Evolutionary conservation across 2,797 vertebrate genomes (phyloP).

Genomic region (Linurgus olivaceus): DNA sequence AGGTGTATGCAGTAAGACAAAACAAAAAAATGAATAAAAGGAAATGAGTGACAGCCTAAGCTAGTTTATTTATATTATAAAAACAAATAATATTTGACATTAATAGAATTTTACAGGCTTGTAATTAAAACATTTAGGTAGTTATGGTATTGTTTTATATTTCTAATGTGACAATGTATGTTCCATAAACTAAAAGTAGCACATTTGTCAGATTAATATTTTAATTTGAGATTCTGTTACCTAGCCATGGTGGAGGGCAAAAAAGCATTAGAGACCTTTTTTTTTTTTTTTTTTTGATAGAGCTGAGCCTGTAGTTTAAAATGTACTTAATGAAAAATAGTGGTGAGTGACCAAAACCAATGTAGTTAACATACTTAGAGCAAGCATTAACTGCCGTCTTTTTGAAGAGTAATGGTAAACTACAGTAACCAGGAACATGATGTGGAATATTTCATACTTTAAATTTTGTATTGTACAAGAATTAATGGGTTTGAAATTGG

Average conservation of each 20-base stretch:
- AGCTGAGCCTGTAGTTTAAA: background rate
- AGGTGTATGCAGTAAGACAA: slow-evolving; percentile 70
- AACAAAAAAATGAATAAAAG: slow-evolving; percentile 74
- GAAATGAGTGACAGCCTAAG: slow-evolving; percentile 69
- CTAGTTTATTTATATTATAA: slow-evolving; percentile 72
- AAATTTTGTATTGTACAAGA: slow-evolving; percentile 38
- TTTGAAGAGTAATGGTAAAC: slow-evolving; percentile 38
- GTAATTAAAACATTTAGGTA: slow-evolving; percentile 42
- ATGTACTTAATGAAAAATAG: background rate
- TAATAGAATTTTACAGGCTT: slow-evolving; percentile 55
- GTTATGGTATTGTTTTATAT: background rate
- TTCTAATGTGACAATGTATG: background rate
- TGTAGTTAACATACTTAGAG: background rate
- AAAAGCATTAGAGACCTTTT: background rate
- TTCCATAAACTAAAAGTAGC: background rate
- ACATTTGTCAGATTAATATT: background rate
- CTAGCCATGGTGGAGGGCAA: background rate
- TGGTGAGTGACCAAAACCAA: slow-evolving; percentile 14
- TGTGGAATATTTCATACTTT: slow-evolving; percentile 32
- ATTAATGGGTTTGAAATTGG: slow-evolving; percentile 28
- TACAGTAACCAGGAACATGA: slow-evolving; percentile 36
- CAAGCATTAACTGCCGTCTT: background rate
- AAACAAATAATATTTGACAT: slow-evolving; percentile 67
- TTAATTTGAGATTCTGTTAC: background rate
- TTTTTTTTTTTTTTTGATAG: background rate